Evolutionary conservation across 2,113 vertebrate genomes (phyloP).

Genomic region (Oreamnos americanus): DNA sequence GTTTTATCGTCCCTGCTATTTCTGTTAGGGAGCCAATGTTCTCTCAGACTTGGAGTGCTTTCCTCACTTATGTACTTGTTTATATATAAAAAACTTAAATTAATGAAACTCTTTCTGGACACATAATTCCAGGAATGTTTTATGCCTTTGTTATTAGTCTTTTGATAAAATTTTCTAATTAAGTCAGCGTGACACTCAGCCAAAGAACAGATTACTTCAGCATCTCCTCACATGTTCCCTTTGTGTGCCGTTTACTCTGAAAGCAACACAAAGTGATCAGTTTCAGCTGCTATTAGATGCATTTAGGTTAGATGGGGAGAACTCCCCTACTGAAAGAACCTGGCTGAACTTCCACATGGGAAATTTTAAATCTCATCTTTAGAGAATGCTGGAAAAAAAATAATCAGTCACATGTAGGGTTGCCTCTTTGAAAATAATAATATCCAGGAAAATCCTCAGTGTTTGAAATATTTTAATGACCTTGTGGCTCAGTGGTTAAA

Average conservation of each 20-base stretch:
- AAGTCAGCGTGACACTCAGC: conserved; percentile 43
- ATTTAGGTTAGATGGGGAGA: not conserved
- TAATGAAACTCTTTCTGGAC: conserved; percentile 58
- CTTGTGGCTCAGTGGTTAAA: not conserved
- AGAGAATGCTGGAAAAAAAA: conserved; percentile 14
- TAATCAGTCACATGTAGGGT: not conserved
- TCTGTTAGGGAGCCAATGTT: conserved; percentile 48
- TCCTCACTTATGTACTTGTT: conserved; percentile 57
- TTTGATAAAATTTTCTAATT: conserved; percentile 59
- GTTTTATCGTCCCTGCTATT: conserved; percentile 55
- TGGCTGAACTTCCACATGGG: not conserved
- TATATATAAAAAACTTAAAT: conserved; percentile 26
- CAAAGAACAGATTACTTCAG: conserved; percentile 48
- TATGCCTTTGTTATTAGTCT: conserved; percentile 57
- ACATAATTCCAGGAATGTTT: conserved; percentile 49
- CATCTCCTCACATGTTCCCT: conserved; percentile 45
- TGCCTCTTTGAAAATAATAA: not conserved
- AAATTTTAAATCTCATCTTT: conserved; percentile 28
- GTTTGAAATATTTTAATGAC: not conserved
- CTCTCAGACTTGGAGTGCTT: conserved; percentile 63
- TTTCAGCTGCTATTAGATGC: conserved; percentile 27
- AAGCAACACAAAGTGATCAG: conserved; percentile 39
- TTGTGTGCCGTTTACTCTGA: conserved; percentile 26
- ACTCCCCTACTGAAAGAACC: not conserved
- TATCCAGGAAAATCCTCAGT: not conserved